Evolutionary conservation across 2,888 invertebrate genomes (phyloP).

Genomic region (Carcina quercana): DNA sequence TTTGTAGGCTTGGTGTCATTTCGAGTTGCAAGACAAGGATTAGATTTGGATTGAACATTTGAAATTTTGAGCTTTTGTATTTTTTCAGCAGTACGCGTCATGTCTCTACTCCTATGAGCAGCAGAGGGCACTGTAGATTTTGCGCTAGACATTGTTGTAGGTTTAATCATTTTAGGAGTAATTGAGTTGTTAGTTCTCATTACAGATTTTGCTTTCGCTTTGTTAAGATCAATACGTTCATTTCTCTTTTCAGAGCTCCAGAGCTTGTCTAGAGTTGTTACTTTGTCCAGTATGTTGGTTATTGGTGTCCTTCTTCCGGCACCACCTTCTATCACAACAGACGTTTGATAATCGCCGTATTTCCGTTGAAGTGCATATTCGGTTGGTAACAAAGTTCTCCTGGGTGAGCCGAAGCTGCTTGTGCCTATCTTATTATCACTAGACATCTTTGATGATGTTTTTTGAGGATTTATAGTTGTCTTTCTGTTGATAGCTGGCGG

Average conservation of each 20-base stretch:
- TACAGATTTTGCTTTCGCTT: conserved; percentile 37
- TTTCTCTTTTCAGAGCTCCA: conserved; percentile 67
- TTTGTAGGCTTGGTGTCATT: conserved; percentile 31
- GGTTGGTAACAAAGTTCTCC: conserved; percentile 56
- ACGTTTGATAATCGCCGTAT: conserved; percentile 35
- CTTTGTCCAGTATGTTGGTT: conserved; percentile 63
- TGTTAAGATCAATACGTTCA: conserved; percentile 53
- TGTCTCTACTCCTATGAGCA: conserved; percentile 59
- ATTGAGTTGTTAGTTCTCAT: conserved; percentile 25
- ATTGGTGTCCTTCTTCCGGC: conserved; percentile 66
- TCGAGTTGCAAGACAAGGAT: conserved; percentile 37
- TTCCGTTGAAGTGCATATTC: conserved; percentile 48
- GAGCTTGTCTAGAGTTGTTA: conserved; percentile 71
- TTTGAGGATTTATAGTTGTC: conserved; percentile 23
- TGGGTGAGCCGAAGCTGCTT: conserved; percentile 62
- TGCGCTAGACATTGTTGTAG: conserved; percentile 18
- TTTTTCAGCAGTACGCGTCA: conserved; percentile 64
- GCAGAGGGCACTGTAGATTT: conserved; percentile 29
- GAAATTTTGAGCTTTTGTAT: conserved; percentile 51
- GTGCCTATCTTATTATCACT: conserved; percentile 42
- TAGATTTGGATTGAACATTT: conserved; percentile 45
- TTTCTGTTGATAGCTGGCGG: conserved; percentile 58
- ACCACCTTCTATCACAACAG: conserved; percentile 60
- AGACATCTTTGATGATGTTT: conserved; percentile 24
- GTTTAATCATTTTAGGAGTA: conserved; percentile 21